A percentile compares a stretch with the other conserved stretches of the same genome.
Conservation (phyloP, 1,140 invertebrate genomes). For the Maniola jurtina region DNA sequence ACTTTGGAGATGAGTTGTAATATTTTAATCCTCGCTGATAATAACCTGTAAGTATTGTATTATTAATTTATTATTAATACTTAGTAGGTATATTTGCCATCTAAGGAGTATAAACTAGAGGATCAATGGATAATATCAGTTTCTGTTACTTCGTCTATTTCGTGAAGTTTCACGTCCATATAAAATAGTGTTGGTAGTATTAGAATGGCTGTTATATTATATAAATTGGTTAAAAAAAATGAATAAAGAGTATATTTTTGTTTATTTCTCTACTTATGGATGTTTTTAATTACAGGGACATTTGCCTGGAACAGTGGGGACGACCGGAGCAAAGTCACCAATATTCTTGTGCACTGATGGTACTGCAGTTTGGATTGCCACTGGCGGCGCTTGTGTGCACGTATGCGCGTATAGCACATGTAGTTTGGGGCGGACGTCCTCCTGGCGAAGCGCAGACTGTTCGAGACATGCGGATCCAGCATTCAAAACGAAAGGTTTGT, state of each 20-base stretch:
- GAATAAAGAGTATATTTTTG: no score
- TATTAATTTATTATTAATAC: no score
- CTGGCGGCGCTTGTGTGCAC: constrained; percentile 91
- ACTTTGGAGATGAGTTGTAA: neutral
- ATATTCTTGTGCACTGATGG: constrained; percentile 88
- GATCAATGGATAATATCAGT: no score
- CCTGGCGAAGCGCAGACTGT: constrained; percentile 92
- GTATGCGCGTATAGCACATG: constrained; percentile 91
- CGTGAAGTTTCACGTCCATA: no score
- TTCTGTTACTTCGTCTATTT: no score
- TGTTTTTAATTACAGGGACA: constrained; percentile 75
- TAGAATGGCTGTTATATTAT: no score
- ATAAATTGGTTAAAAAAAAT: no score
- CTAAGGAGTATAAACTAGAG: no score
- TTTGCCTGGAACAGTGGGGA: constrained; percentile 85
- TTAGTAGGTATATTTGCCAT: no score
- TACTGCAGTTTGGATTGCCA: constrained; percentile 92
- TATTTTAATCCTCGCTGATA: neutral
- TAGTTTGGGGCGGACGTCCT: constrained; percentile 91
- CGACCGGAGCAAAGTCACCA: constrained; percentile 79
- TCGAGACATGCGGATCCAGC: constrained; percentile 89
- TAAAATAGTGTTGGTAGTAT: no score
- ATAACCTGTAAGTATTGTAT: neutral
- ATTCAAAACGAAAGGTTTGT: constrained; percentile 92
- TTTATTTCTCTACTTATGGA: no score